Conservation (phyloP, 1,140 invertebrate genomes). For the Cherax destructor region DNA sequence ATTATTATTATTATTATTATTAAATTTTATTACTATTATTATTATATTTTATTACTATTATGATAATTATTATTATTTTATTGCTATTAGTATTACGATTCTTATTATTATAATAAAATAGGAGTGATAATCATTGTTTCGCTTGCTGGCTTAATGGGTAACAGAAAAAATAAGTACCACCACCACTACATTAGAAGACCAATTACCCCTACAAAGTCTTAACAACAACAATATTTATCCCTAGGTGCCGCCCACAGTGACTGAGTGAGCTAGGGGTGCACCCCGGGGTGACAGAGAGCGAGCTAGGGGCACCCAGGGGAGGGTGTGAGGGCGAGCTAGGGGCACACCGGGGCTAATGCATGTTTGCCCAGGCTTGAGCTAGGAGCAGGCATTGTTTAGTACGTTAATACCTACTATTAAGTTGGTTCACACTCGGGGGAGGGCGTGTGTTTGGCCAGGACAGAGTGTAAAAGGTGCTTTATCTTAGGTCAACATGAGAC, state of each 20-base stretch:
- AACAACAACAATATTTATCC: constrained; percentile 39
- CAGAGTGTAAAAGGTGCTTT: constrained; percentile 70
- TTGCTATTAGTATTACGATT: no score
- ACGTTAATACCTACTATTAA: constrained; percentile 71
- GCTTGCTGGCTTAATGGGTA: no score
- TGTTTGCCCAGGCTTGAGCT: constrained; percentile 70
- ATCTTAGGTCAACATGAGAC: constrained; percentile 69
- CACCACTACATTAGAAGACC: constrained; percentile 4
- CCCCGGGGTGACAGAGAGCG: no score
- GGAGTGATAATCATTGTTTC: no score
- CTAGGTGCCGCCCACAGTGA: neutral
- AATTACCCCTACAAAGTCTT: constrained; percentile 28
- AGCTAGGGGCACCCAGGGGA: neutral
- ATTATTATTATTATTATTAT: no score
- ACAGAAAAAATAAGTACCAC: no score
- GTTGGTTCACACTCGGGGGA: constrained; percentile 65
- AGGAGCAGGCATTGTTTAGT: constrained; percentile 66
- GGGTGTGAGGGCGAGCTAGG: neutral
- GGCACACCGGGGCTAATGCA: constrained; percentile 49
- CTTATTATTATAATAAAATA: no score
- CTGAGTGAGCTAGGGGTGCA: neutral
- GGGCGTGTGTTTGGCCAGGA: constrained; percentile 67
- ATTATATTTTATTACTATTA: no score
- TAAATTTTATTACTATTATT: no score
- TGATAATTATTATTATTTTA: no score